phyloP scores from a whole-genome alignment of 2,888 invertebrate species.

The Lasioglossum vierecki region DNA sequence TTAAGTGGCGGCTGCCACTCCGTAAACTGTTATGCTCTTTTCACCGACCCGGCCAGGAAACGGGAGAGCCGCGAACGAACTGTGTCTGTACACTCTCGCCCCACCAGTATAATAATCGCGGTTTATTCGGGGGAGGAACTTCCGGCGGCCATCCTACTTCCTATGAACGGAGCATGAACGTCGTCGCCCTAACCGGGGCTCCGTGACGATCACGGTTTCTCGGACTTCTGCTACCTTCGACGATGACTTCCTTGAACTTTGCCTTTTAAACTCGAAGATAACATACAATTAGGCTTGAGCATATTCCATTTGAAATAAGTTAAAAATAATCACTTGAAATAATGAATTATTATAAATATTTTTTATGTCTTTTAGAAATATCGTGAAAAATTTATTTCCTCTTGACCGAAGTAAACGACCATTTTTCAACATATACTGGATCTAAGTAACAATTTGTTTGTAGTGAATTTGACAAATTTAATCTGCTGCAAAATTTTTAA shows the following conservation, averaged over 20 bases:
- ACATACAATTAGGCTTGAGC: neutral
- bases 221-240: neutral
- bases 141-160: constrained; percentile 81
- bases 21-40: constrained; percentile 69
- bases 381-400: too few species aligned
- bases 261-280: neutral
- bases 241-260: neutral
- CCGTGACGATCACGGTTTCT: constrained; percentile 70
- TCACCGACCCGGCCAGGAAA: constrained; percentile 65
- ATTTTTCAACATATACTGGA: neutral
- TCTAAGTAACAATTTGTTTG: neutral
- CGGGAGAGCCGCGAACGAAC: constrained; percentile 59
- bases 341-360: too few species aligned
- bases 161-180: constrained; percentile 62
- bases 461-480: neutral
- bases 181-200: constrained; percentile 73
- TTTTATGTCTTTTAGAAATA: too few species aligned
- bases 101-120: constrained; percentile 55
- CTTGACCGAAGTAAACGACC: too few species aligned
- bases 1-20: constrained; percentile 67
- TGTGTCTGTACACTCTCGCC: constrained; percentile 61
- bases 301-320: too few species aligned
- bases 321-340: too few species aligned
- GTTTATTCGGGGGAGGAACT: constrained; percentile 72
- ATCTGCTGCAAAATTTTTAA: neutral